phyloP scores from a whole-genome alignment of 2,888 invertebrate genomes.

The Conus canariensis region DNA sequence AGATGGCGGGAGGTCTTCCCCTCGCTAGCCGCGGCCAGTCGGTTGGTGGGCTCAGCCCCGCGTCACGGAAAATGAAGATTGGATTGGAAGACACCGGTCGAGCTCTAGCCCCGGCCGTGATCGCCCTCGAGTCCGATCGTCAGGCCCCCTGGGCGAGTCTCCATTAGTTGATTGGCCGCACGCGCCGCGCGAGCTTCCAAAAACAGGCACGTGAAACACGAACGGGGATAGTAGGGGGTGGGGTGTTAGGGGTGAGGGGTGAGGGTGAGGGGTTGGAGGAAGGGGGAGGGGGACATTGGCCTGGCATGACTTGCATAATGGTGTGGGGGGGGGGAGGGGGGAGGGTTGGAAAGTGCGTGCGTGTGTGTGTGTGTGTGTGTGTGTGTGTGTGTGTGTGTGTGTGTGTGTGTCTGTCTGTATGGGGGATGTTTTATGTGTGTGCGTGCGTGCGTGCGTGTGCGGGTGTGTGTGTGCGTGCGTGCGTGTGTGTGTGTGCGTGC shows the following conservation, averaged over 20 bases:
- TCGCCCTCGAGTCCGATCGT: background rate
- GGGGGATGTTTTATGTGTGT: background rate
- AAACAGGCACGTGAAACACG: constrained; percentile 33
- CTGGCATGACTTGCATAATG: too few relatives aligned
- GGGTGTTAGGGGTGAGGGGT: background rate
- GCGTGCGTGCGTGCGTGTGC: background rate
- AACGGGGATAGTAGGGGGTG: background rate
- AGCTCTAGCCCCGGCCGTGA: background rate
- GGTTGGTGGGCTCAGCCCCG: too few relatives aligned
- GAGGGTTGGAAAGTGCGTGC: background rate
- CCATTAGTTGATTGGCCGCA: constrained; percentile 46
- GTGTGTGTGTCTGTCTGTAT: background rate
- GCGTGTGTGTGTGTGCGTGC: background rate
- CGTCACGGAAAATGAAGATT: constrained; percentile 35
- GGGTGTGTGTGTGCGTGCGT: background rate
- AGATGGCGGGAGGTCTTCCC: too few relatives aligned
- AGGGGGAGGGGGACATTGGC: background rate
- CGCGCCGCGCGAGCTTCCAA: constrained; percentile 30
- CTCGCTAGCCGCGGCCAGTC: too few relatives aligned
- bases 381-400: background rate
- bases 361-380: constrained; percentile 1
- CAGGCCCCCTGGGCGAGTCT: constrained; percentile 21
- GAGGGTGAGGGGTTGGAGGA: background rate
- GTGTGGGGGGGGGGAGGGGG: background rate
- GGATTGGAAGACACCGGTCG: constrained; percentile 7